A percentile compares a stretch with the other conserved stretches of the same genome.
Evolutionary conservation across 1,140 invertebrate genomes (phyloP).

Genomic region (Rhopalosiphum maidis): DNA sequence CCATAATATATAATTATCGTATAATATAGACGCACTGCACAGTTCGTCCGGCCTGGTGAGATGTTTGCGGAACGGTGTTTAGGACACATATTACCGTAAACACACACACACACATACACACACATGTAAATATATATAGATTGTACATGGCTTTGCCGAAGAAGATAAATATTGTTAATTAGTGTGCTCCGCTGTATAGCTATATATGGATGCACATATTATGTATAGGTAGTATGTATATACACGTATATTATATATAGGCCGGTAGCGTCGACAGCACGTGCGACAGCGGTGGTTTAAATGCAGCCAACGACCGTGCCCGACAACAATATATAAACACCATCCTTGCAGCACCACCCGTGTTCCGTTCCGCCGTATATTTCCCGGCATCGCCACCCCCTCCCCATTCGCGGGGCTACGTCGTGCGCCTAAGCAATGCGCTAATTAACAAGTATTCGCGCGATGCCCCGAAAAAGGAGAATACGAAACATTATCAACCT

Average conservation of each 20-base stretch:
- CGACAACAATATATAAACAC: constrained; percentile 30
- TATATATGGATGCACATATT: neutral
- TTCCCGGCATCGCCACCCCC: too few species aligned
- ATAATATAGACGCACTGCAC: neutral
- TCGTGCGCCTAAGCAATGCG: neutral
- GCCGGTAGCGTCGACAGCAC: neutral
- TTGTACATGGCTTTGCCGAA: neutral
- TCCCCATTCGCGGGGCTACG: neutral
- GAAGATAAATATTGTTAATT: constrained; percentile 49
- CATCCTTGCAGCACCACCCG: neutral
- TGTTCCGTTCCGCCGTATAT: too few species aligned
- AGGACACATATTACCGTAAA: neutral
- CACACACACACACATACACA: neutral
- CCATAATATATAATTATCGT: neutral
- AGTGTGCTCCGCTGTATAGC: neutral
- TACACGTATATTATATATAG: neutral
- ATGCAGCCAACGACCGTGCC: constrained; percentile 22
- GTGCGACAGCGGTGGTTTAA: neutral
- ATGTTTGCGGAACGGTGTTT: neutral
- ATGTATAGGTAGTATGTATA: too few species aligned
- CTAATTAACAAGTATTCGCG: constrained; percentile 2
- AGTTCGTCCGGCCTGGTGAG: neutral
- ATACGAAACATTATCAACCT: neutral
- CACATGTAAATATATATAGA: neutral
- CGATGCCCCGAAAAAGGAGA: neutral